Conservation (phyloP, 1,140 invertebrate species). For the Drosophila saltans region DNA sequence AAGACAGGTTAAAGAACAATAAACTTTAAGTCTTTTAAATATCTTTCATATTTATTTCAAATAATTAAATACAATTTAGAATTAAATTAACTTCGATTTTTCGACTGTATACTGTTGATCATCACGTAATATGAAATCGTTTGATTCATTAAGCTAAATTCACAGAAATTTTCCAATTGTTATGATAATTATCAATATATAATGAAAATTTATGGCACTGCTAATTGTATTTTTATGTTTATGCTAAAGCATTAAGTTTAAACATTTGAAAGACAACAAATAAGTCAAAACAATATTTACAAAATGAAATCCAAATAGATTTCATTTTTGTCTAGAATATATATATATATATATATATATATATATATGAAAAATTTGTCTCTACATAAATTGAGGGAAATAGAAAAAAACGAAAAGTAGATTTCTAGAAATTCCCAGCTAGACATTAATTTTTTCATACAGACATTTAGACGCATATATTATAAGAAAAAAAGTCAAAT, state of each 20-base stretch:
- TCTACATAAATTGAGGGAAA: conserved; percentile 46
- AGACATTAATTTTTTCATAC: conserved; percentile 58
- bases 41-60: no score
- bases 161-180: not conserved
- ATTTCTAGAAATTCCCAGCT: conserved; percentile 38
- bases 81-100: no score
- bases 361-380: conserved; percentile 38
- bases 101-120: no score
- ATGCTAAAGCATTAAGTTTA: conserved; percentile 9
- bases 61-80: no score
- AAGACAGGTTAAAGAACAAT: no score
- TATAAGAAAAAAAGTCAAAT: conserved; percentile 17
- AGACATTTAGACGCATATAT: conserved; percentile 27
- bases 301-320: not conserved
- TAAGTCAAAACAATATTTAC: conserved; percentile 1
- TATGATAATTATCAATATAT: not conserved
- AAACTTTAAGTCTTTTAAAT: no score
- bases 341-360: conserved; percentile 22
- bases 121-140: no score
- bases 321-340: conserved; percentile 2
- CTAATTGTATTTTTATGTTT: conserved; percentile 12
- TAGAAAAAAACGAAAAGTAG: conserved; percentile 6
- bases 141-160: no score
- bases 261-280: conserved; percentile 4
- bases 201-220: not conserved